phyloP scores from a whole-genome alignment of 2,113 vertebrate genomes.

The Seriola aureovittata region DNA sequence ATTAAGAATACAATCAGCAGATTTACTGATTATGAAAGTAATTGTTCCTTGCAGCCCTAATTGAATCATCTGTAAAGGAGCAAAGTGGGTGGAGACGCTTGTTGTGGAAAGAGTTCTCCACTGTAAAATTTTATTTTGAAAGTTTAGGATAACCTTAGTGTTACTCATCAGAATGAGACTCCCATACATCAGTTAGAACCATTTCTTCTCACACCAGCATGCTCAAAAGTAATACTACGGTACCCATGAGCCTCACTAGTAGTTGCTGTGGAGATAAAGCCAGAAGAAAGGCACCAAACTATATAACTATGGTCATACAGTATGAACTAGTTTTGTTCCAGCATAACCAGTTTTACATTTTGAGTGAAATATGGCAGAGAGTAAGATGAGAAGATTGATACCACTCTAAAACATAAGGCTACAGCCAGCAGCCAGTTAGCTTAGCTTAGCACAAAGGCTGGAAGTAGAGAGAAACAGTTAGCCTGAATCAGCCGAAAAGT shows the following conservation, averaged over 20 bases:
- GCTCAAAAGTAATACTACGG: no score
- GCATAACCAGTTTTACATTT: no score
- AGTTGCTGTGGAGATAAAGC: not conserved
- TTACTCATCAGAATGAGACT: not conserved
- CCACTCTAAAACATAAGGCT: no score
- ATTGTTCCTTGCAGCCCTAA: not conserved
- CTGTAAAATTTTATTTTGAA: not conserved
- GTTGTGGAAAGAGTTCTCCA: no score
- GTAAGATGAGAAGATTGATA: no score
- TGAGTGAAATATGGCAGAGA: no score
- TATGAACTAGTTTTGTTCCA: no score
- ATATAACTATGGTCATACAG: no score
- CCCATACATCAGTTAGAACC: no score
- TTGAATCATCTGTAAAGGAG: no score
- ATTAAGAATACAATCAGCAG: not conserved
- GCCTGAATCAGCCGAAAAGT: not conserved
- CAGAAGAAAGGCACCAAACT: not conserved
- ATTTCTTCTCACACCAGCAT: no score
- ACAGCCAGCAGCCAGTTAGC: not conserved
- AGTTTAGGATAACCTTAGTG: not conserved
- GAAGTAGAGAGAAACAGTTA: not conserved
- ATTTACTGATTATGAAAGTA: not conserved
- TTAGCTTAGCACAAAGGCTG: not conserved
- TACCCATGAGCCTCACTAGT: not conserved
- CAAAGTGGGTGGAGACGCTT: no score